Base-by-base conservation (phyloP, 2,113 vertebrate species). In the Stigmatopora argus region DNA sequence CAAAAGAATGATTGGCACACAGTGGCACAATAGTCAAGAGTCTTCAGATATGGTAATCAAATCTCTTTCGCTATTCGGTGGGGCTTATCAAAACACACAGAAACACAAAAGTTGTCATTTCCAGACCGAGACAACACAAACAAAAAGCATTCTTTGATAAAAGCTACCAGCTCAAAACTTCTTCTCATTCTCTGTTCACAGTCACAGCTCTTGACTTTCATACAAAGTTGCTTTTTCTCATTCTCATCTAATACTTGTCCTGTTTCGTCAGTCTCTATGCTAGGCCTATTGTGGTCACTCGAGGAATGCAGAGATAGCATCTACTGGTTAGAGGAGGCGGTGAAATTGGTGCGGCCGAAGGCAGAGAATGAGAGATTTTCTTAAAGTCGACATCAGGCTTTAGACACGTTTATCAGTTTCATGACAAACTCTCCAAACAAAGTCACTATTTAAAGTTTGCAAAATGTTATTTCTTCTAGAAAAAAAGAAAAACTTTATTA, bases 31-130 rank as follows among this genome's bases (percentile, higher is more conserved):
- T 34, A 66, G 67, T 77, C 71, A 51, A 61, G 9, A 77, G 81
- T 83, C 80, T 80, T 82, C 73, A 79, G 80, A 87, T 81, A 83
- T 78, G 77, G 57, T 80, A 85, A 84, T 88, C 64, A 79, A 77
- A 74, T 77, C 74, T 72, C 57, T 68, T 70, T 60, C 70, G 76
- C 71, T 46, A 58, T 60, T 69, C 67, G 62, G 66, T 62, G 55
- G 14, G 21, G 66, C 70, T 88, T 84, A 84, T 84, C 80, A 72
- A 76, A 72, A 72, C 59, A 56, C 47, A 53, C 62, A 23, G 62
- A 57, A 57, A 71, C 41, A 48, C 57, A 74, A 46, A 59, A 55
- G 41, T 66, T 72, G 79, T 66, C 80, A 64, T 72, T 78, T 71
- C 68, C 71, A 74, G 73, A 67, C 71, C 71, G 9, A 69, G 81